Conservation (phyloP, 1,140 invertebrate genomes). For the Idris sp. region DNA sequence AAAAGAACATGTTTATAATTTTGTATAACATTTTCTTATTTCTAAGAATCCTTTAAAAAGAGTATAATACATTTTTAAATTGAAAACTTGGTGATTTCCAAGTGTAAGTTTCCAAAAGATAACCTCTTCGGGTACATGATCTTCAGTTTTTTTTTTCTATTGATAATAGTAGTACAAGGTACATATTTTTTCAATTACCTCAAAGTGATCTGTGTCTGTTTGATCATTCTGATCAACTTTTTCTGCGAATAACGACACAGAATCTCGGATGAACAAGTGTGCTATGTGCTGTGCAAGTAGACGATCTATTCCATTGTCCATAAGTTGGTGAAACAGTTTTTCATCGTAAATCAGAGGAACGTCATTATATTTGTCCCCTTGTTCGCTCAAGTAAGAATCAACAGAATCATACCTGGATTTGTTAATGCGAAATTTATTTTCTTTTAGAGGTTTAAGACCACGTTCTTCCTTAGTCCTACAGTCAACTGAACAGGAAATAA, state of each 20-base stretch:
- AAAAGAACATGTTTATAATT: too few relatives aligned
- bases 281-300: constrained; percentile 96
- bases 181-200: too few relatives aligned
- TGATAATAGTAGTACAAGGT: too few relatives aligned
- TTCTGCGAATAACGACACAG: constrained; percentile 96
- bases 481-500: constrained; percentile 96
- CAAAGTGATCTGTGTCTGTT: constrained; percentile 98
- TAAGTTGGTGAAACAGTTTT: constrained; percentile 88
- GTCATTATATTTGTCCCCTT: constrained; percentile 94
- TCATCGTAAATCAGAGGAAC: constrained; percentile 92
- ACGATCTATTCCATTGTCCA: constrained; percentile 93
- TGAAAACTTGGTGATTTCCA: too few relatives aligned
- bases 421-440: constrained; percentile 90
- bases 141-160: too few relatives aligned
- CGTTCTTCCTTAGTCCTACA: constrained; percentile 96
- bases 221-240: constrained; percentile 96
- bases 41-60: too few relatives aligned
- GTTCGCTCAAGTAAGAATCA: constrained; percentile 95
- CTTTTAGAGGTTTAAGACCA: constrained; percentile 86
- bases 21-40: too few relatives aligned
- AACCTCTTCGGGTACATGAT: too few relatives aligned
- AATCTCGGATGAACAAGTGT: constrained; percentile 98
- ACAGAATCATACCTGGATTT: constrained; percentile 99
- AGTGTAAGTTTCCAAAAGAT: too few relatives aligned
- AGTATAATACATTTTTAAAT: too few relatives aligned